Evolutionary conservation across 2,797 vertebrate genomes (phyloP), one percentile per base, ranked within the genome.

Genomic region (Falco novaeseelandiae): DNA sequence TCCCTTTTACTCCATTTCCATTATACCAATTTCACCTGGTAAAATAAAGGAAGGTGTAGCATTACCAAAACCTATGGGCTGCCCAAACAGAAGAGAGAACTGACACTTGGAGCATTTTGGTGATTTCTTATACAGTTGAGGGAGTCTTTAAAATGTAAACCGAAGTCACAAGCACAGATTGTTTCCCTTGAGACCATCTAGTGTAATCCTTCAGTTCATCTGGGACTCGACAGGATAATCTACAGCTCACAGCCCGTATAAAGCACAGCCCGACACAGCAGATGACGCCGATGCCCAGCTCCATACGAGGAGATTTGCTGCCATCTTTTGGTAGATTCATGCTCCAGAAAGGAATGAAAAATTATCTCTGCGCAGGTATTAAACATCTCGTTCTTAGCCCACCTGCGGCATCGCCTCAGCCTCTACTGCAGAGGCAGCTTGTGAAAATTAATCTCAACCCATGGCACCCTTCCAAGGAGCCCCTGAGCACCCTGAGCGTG

Each of bases 241-340:
- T 55, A 23, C n/a, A 32, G 80, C 57, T 83, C 54, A 4, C 2
- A 51, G 71, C 5, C 25, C 10, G 19, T 15, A 42, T 15, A 48
- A 66, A 81, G 21, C 1, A 57, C 13, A 77, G 34, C n/a, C n/a
- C 54, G 14, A 1, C 4, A 13, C 46, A 55, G 63, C 34, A 29
- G 80, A 36, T 8, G 52, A 12, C 27, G 17, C 11, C 0, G 11
- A 23, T 52, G 70, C n/a, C 29, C 49, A 14, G 36, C 26, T 83
- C 67, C 36, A 18, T 59, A 2, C 0, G 3, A 91, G 63, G 94
- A 83, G 80, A 69, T 94, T 48, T 97, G 97, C 97, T 97, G 96
- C 97, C 97, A 97, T 91, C 97, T 97, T 71, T 96, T 96, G 97
- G 96, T 62, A 83, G 61, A 51, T 69, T 27, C 1, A 1, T 16